A percentile compares a stretch with the other conserved stretches of the same genome.
Evolutionary conservation across 2,888 invertebrate genomes (phyloP).

Genomic region (Eupithecia vulgata): DNA sequence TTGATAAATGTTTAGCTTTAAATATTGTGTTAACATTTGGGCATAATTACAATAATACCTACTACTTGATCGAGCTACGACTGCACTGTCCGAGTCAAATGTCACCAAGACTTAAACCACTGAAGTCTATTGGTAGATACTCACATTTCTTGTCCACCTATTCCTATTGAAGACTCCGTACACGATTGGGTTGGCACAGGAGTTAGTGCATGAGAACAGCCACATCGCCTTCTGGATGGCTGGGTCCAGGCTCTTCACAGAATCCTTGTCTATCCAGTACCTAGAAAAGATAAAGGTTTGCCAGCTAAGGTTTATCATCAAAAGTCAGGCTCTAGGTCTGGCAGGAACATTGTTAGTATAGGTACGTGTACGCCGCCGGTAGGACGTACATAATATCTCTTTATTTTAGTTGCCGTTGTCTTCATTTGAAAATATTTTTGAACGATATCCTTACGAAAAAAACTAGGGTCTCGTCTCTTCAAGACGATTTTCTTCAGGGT

Average conservation of each 20-base stretch:
- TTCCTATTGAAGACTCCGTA: slow-evolving; percentile 94
- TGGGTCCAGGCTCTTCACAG: slow-evolving; percentile 86
- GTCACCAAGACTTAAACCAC: background rate
- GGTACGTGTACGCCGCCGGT: too few species aligned
- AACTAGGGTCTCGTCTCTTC: too few species aligned
- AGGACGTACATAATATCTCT: too few species aligned
- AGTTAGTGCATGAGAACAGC: slow-evolving; percentile 97
- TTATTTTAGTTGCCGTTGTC: too few species aligned
- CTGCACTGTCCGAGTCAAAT: too few species aligned
- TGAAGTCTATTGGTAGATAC: slow-evolving; percentile 39
- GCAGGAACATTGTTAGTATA: too few species aligned
- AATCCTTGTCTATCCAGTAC: slow-evolving; percentile 92
- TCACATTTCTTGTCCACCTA: slow-evolving; percentile 79
- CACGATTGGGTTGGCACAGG: slow-evolving; percentile 97
- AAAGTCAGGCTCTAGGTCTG: background rate
- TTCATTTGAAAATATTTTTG: too few species aligned
- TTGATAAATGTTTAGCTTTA: background rate
- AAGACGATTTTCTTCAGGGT: too few species aligned
- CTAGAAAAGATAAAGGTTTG: slow-evolving; percentile 66
- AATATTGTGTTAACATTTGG: background rate
- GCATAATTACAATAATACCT: background rate
- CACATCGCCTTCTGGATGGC: slow-evolving; percentile 93
- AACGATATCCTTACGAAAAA: too few species aligned
- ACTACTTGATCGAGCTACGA: too few species aligned
- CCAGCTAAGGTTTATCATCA: background rate